Evolutionary conservation across 1,140 invertebrate species (phyloP).

Genomic region (Eubasilissa regina): DNA sequence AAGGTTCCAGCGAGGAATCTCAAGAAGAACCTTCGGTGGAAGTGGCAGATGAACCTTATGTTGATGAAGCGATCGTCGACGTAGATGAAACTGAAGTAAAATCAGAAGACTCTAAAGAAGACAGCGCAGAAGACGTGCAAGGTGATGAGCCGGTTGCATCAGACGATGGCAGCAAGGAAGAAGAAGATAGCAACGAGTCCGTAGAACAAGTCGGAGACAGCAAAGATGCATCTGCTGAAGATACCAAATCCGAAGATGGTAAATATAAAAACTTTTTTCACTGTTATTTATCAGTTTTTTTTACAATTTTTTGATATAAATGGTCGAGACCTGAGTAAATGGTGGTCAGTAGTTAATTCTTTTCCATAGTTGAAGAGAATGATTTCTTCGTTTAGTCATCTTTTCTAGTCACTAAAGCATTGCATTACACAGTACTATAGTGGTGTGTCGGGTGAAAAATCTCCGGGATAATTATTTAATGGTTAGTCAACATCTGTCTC

Average conservation of each 20-base stretch:
- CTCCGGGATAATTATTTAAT: too few relatives aligned
- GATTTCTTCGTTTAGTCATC: too few relatives aligned
- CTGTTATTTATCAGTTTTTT: too few relatives aligned
- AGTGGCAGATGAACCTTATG: conserved; percentile 71
- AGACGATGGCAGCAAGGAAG: conserved; percentile 58
- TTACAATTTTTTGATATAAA: not conserved
- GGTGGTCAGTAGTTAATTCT: too few relatives aligned
- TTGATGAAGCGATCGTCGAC: conserved; percentile 65
- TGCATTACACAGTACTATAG: too few relatives aligned
- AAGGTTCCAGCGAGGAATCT: conserved; percentile 53
- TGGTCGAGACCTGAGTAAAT: too few relatives aligned
- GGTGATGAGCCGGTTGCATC: conserved; percentile 60
- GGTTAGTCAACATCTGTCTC: too few relatives aligned
- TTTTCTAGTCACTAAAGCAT: too few relatives aligned
- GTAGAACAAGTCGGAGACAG: conserved; percentile 54
- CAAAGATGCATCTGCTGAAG: conserved; percentile 63
- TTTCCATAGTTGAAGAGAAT: too few relatives aligned
- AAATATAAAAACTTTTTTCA: conserved; percentile 18
- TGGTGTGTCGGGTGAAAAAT: too few relatives aligned
- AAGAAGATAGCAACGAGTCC: conserved; percentile 56
- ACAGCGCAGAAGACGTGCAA: conserved; percentile 66
- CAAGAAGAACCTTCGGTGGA: conserved; percentile 66
- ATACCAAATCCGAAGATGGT: conserved; percentile 63
- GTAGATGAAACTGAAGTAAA: conserved; percentile 61
- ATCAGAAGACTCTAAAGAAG: conserved; percentile 62